Evolutionary conservation across 2,888 invertebrate genomes (phyloP).

Genomic region (Apamea anceps): DNA sequence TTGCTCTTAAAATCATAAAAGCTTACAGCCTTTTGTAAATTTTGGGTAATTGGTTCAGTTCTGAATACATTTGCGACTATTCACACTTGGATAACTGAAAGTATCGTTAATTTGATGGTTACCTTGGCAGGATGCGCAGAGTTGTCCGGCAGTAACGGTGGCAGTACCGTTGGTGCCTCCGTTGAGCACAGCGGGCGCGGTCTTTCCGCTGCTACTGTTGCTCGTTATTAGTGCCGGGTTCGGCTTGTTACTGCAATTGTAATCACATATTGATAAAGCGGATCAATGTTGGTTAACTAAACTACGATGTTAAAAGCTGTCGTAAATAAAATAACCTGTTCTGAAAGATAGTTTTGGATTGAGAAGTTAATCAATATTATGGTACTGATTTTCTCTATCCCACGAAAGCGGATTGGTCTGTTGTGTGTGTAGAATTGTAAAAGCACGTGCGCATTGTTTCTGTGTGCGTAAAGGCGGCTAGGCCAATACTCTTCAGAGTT

Average conservation of each 20-base stretch:
- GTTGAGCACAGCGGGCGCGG: constrained; percentile 93
- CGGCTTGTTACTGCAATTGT: constrained; percentile 94
- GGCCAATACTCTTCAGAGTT: neutral
- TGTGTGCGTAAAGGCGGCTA: neutral
- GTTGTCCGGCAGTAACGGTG: constrained; percentile 83
- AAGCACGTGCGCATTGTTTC: neutral
- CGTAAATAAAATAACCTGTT: neutral
- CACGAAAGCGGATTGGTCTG: no score
- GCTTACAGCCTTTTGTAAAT: neutral
- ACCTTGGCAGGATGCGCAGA: constrained; percentile 91
- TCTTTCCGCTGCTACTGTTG: constrained; percentile 87
- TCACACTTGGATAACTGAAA: neutral
- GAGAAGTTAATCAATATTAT: neutral
- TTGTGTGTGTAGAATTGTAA: neutral
- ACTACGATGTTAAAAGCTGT: constrained; percentile 30
- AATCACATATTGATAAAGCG: constrained; percentile 31
- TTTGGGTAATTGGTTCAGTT: neutral
- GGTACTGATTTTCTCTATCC: neutral
- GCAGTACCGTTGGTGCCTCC: constrained; percentile 94
- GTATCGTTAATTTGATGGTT: constrained; percentile 4
- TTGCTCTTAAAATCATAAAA: neutral
- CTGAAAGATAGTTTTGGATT: neutral
- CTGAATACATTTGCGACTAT: neutral
- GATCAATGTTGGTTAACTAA: neutral
- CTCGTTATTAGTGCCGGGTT: constrained; percentile 94